phyloP scores from a whole-genome alignment of 1,140 invertebrate genomes.

The Pararge aegeria region DNA sequence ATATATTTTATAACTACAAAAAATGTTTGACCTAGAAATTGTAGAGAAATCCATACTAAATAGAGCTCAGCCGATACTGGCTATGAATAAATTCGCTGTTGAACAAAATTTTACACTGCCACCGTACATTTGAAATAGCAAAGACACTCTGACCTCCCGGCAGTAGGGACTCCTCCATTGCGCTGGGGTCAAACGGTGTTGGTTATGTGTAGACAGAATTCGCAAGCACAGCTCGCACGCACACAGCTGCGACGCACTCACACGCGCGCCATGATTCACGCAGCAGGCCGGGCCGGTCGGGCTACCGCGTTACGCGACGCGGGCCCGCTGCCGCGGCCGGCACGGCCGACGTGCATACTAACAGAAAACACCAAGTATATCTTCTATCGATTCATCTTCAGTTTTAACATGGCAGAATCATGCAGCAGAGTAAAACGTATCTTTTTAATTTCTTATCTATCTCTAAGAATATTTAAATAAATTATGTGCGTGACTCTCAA shows the following conservation, averaged over 20 bases:
- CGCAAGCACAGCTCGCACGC: constrained; percentile 1
- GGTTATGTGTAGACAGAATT: neutral
- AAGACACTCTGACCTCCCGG: neutral
- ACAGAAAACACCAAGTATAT: no score
- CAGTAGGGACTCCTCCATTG: neutral
- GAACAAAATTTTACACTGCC: neutral
- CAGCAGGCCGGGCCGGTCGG: constrained; percentile 29
- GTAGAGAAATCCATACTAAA: neutral
- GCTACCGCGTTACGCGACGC: constrained; percentile 44
- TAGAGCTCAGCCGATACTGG: neutral
- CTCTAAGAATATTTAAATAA: no score
- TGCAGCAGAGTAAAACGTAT: no score
- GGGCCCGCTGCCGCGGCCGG: constrained; percentile 22
- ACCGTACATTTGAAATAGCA: no score
- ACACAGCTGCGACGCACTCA: neutral
- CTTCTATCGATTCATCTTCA: no score
- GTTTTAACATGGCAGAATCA: no score
- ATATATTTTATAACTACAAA: neutral
- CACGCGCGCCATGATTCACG: constrained; percentile 11
- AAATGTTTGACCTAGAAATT: neutral
- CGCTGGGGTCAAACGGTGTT: neutral
- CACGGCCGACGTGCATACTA: constrained; percentile 1
- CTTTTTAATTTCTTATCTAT: no score
- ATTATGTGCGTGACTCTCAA: no score
- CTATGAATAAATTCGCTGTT: neutral